Conservation (phyloP, 2,797 vertebrate species). For the Masticophis lateralis region DNA sequence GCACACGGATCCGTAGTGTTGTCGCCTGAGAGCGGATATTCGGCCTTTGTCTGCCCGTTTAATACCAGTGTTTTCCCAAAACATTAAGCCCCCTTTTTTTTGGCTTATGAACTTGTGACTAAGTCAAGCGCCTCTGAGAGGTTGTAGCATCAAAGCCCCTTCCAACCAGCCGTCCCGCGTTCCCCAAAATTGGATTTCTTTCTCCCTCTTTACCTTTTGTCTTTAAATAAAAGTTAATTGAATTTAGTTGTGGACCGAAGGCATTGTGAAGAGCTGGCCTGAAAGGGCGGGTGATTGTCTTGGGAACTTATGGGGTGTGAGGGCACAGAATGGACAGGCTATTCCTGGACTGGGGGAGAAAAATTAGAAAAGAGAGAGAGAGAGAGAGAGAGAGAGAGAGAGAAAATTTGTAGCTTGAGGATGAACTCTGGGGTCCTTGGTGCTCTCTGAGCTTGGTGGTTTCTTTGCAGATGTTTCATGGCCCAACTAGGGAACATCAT, state of each 20-base stretch:
- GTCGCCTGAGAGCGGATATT: conserved; percentile 72
- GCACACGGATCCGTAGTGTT: conserved; percentile 62
- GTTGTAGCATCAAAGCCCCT: conserved; percentile 77
- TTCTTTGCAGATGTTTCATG: not conserved
- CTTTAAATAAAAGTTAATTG: conserved; percentile 70
- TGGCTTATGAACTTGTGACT: conserved; percentile 80
- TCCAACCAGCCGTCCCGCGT: conserved; percentile 64
- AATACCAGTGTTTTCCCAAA: conserved; percentile 76
- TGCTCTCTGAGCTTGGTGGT: too few relatives aligned
- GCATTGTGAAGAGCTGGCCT: conserved; percentile 64
- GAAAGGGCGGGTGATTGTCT: conserved; percentile 58
- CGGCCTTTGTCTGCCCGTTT: conserved; percentile 68
- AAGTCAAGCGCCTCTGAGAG: conserved; percentile 73
- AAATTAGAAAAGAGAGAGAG: not conserved
- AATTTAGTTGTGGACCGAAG: conserved; percentile 73
- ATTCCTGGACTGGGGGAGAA: not conserved
- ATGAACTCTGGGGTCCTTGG: not conserved
- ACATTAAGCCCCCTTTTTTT: conserved; percentile 67
- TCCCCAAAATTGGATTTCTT: conserved; percentile 76
- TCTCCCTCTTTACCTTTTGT: conserved; percentile 9
- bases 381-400: too few relatives aligned
- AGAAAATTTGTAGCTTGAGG: not conserved
- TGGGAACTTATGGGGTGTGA: conserved; percentile 55
- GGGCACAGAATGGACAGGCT: not conserved
- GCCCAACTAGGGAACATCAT: not conserved